A percentile compares a stretch with the other conserved stretches of the same genome.
Evolutionary conservation across 2,797 vertebrate genomes (phyloP).

Genomic region (Helarctos malayanus): DNA sequence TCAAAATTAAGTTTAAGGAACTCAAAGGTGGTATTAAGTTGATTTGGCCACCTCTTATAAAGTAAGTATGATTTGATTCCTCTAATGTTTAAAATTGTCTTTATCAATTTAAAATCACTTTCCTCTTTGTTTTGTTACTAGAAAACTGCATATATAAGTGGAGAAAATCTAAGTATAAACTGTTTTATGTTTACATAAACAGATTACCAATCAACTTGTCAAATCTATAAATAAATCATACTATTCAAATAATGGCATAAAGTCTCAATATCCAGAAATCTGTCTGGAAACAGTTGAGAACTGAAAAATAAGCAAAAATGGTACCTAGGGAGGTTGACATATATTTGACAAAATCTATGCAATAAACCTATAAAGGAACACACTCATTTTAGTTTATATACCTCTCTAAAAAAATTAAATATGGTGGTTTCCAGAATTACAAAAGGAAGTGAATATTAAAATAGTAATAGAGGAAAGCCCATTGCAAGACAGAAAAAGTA

Average conservation of each 20-base stretch:
- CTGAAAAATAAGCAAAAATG: background rate
- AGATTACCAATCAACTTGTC: background rate
- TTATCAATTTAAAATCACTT: conserved; percentile 48
- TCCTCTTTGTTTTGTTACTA: background rate
- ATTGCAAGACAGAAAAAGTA: background rate
- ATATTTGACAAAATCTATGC: background rate
- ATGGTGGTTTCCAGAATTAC: background rate
- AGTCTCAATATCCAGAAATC: background rate
- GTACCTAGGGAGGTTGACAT: background rate
- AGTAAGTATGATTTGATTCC: background rate
- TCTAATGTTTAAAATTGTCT: conserved; percentile 19
- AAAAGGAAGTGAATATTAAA: conserved; percentile 48
- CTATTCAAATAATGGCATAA: background rate
- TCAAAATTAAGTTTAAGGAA: conserved; percentile 62
- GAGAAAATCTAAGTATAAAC: background rate
- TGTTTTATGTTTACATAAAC: background rate
- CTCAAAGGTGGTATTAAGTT: conserved; percentile 2
- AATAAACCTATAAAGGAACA: background rate
- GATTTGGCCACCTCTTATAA: background rate
- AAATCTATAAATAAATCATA: background rate
- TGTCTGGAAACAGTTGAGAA: background rate
- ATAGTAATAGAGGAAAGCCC: background rate
- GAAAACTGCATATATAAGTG: background rate
- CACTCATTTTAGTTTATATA: background rate
- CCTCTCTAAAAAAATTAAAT: background rate